phyloP scores from a whole-genome alignment of 1,140 invertebrate genomes.

The Agraylea sexmaculata region DNA sequence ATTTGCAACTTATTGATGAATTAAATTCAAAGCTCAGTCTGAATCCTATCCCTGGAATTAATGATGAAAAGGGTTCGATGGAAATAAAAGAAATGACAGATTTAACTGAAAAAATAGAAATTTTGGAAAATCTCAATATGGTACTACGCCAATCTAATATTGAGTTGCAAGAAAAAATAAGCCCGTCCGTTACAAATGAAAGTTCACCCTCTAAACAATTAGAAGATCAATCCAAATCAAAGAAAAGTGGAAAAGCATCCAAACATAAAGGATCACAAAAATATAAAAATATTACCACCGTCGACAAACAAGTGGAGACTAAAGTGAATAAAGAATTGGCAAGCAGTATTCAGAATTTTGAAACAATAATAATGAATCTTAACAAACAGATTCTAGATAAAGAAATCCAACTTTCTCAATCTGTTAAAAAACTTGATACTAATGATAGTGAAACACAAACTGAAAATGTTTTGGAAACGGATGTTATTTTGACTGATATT shows the following conservation, averaged over 20 bases:
- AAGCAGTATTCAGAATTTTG: conserved; percentile 23
- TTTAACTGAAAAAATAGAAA: conserved; percentile 35
- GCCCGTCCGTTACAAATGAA: conserved; percentile 21
- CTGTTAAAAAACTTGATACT: too few relatives aligned
- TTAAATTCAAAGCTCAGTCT: conserved; percentile 5
- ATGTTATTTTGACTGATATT: too few relatives aligned
- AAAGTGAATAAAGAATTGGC: conserved; percentile 12
- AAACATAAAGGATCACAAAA: conserved; percentile 13
- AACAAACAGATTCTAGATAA: conserved; percentile 39
- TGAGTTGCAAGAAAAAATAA: conserved; percentile 42
- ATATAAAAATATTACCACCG: conserved; percentile 4
- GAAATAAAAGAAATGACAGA: conserved; percentile 38
- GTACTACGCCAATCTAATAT: conserved; percentile 41
- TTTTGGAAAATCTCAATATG: conserved; percentile 41
- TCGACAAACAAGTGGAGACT: conserved; percentile 3
- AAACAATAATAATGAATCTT: conserved; percentile 32
- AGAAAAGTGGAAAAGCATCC: neutral
- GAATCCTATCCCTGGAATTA: conserved; percentile 18
- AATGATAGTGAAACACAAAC: too few relatives aligned
- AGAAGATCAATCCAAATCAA: too few relatives aligned
- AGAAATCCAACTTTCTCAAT: too few relatives aligned
- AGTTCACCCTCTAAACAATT: neutral
- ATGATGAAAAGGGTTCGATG: conserved; percentile 35
- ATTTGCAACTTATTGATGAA: conserved; percentile 14
- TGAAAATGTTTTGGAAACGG: too few relatives aligned